Percentiles rank a stretch among this genome's conserved stretches.
phyloP scores from a whole-genome alignment of 2,797 vertebrate species.

The Podarcis siculus region DNA sequence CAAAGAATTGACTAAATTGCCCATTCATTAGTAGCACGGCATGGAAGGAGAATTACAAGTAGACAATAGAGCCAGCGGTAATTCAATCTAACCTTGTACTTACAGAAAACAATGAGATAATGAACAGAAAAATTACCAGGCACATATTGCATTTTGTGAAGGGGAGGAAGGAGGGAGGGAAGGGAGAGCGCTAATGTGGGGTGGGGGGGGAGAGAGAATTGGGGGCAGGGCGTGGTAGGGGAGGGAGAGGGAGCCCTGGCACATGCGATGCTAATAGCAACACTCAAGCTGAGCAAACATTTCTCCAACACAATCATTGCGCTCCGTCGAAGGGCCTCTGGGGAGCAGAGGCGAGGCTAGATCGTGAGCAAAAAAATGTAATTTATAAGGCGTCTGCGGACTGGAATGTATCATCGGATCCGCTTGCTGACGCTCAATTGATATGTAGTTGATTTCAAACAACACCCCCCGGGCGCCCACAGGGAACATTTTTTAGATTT shows the following conservation, averaged over 20 bases:
- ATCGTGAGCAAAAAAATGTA: conserved; percentile 87
- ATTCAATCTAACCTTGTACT: conserved; percentile 99
- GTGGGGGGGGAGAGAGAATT: conserved; percentile 47
- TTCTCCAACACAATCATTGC: conserved; percentile 87
- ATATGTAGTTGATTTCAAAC: conserved; percentile 99
- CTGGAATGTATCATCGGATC: conserved; percentile 93
- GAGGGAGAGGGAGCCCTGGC: conserved; percentile 61
- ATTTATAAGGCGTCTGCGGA: conserved; percentile 92
- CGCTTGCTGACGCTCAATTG: conserved; percentile 90
- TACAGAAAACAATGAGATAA: conserved; percentile 99
- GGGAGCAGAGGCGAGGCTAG: conserved; percentile 88
- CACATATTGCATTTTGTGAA: conserved; percentile 84
- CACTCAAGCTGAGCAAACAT: conserved; percentile 87
- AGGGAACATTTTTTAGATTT: conserved; percentile 99
- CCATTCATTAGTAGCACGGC: conserved; percentile 94
- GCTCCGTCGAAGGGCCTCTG: conserved; percentile 85
- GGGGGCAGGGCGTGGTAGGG: conserved; percentile 38
- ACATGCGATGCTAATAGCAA: conserved; percentile 83
- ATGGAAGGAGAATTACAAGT: conserved; percentile 91
- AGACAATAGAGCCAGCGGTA: conserved; percentile 94
- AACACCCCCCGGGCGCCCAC: conserved; percentile 90
- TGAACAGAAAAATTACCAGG: conserved; percentile 95
- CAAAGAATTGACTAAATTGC: conserved; percentile 98
- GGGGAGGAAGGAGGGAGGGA: conserved; percentile 58
- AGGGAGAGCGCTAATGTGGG: not conserved